Conservation (phyloP, 2,113 vertebrate genomes). For the Semnornis frantzii region DNA sequence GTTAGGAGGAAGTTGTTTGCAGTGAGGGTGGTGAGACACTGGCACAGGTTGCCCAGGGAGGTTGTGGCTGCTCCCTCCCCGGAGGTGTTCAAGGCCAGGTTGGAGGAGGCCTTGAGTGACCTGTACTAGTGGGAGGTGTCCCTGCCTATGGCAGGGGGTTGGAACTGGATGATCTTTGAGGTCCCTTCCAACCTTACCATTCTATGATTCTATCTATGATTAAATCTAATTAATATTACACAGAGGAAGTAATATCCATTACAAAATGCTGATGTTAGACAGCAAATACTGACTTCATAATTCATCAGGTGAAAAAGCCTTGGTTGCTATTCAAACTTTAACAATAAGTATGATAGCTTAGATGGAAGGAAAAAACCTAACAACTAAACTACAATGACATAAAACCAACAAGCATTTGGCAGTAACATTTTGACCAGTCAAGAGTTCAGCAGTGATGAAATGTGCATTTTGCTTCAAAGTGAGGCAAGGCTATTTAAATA, state of each 20-base stretch:
- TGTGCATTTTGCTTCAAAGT: slow-evolving; percentile 73
- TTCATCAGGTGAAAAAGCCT: slow-evolving; percentile 59
- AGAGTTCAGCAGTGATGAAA: slow-evolving; percentile 64
- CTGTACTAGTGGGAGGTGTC: too few species aligned
- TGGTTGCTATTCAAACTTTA: slow-evolving; percentile 67
- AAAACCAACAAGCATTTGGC: not conserved
- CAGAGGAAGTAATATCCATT: slow-evolving; percentile 45
- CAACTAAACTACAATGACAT: too few species aligned
- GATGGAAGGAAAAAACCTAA: not conserved
- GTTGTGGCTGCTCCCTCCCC: too few species aligned
- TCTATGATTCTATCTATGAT: too few species aligned
- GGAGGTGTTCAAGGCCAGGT: too few species aligned
- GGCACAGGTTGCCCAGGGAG: too few species aligned
- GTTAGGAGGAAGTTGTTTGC: too few species aligned
- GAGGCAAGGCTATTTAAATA: slow-evolving; percentile 70
- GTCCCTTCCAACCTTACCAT: too few species aligned
- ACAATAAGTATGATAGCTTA: slow-evolving; percentile 49
- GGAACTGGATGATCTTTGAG: too few species aligned
- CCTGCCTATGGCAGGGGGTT: too few species aligned
- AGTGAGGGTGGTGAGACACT: too few species aligned
- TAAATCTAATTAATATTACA: slow-evolving; percentile 12
- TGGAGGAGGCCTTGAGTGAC: too few species aligned
- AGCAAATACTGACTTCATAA: slow-evolving; percentile 71
- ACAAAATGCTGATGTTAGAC: slow-evolving; percentile 60
- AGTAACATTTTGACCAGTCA: slow-evolving; percentile 75